phyloP scores from a whole-genome alignment of 1,140 invertebrate species.

The Drosophila oshimai region DNA sequence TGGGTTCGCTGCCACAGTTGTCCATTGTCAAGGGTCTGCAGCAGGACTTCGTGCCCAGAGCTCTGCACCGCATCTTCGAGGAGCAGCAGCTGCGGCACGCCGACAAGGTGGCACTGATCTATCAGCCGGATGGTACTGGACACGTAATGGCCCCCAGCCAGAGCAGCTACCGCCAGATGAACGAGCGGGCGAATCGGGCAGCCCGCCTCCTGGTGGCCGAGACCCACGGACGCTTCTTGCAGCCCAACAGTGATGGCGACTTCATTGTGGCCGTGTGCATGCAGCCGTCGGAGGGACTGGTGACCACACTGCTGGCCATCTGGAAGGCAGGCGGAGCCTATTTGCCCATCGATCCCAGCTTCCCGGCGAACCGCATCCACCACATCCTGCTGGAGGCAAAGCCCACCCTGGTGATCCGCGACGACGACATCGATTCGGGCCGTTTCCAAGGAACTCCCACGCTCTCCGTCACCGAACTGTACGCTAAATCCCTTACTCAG shows the following conservation, averaged over 20 bases:
- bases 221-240: constrained; percentile 72
- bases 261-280: constrained; percentile 90
- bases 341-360: constrained; percentile 90
- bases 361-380: constrained; percentile 88
- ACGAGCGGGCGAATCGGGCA: constrained; percentile 85
- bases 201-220: constrained; percentile 84
- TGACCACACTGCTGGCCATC: constrained; percentile 88
- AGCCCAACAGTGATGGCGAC: constrained; percentile 86
- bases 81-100: constrained; percentile 76
- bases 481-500: constrained; percentile 60
- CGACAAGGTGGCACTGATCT: constrained; percentile 84
- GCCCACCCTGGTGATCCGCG: constrained; percentile 88
- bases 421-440: constrained; percentile 83
- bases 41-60: constrained; percentile 75
- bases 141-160: constrained; percentile 64
- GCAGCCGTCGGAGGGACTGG: constrained; percentile 88
- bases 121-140: constrained; percentile 81
- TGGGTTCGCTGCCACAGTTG: constrained; percentile 87
- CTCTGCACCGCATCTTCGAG: constrained; percentile 84
- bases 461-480: constrained; percentile 60
- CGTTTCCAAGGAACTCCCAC: constrained; percentile 62
- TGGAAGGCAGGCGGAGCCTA: constrained; percentile 93
- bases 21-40: constrained; percentile 86
- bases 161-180: constrained; percentile 85
- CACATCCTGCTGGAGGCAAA: constrained; percentile 90